Evolutionary conservation across 2,888 invertebrate genomes (phyloP).

Genomic region (Eupithecia tripunctaria): DNA sequence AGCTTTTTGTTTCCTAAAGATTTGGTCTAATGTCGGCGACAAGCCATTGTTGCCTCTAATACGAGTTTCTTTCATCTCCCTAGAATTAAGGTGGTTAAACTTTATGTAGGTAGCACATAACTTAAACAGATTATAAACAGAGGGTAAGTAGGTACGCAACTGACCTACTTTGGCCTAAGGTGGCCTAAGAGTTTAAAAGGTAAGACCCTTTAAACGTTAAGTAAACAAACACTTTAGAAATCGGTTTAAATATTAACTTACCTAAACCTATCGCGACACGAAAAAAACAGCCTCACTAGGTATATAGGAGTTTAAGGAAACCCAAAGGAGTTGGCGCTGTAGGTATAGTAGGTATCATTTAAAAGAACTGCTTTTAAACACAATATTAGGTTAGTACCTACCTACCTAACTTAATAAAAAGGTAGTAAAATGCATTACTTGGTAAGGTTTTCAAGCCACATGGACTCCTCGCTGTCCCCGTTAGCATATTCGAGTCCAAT

Average conservation of each 20-base stretch:
- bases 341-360: background rate
- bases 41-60: conserved; percentile 62
- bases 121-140: no score
- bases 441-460: conserved; percentile 79
- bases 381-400: background rate
- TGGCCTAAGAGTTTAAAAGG: background rate
- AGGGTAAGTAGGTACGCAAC: background rate
- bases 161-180: background rate
- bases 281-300: background rate
- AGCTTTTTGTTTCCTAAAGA: conserved; percentile 53
- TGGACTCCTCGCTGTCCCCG: conserved; percentile 66
- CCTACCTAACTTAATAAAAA: background rate
- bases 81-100: conserved; percentile 45
- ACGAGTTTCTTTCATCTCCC: conserved; percentile 79
- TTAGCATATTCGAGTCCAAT: conserved; percentile 66
- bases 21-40: conserved; percentile 52
- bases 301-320: background rate
- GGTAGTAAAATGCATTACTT: conserved; percentile 59
- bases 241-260: background rate
- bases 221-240: background rate
- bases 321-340: background rate
- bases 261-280: background rate
- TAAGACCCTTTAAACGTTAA: no score
- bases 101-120: background rate
- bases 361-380: background rate